Percentiles rank a stretch among this genome's conserved stretches.
These are phyloP conservation scores for Oceanodroma tethys DNA, from an alignment of 2,113 vertebrate species.

Conservation along the genomic window DNA sequence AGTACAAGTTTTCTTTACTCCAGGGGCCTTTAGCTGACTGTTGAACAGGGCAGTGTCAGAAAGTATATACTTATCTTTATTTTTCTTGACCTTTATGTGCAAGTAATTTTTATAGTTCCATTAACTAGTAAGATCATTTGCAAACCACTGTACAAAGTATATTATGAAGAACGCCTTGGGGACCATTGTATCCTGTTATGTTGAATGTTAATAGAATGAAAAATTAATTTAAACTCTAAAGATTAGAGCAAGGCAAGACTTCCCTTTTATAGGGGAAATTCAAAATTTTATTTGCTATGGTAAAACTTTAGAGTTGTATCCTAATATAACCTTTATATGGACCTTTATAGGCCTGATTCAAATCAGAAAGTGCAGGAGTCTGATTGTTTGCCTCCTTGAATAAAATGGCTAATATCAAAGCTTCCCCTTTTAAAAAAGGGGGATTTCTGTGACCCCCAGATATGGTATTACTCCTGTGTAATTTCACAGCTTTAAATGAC, in stretches of 20 bases:
- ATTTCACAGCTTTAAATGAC: not conserved
- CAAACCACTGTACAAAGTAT: slow-evolving; percentile 67
- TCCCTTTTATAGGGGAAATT: slow-evolving; percentile 15
- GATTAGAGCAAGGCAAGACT: slow-evolving; percentile 12
- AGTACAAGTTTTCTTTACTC: slow-evolving; percentile 41
- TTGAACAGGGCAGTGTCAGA: slow-evolving; percentile 14
- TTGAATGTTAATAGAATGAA: slow-evolving; percentile 71
- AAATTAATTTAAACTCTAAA: slow-evolving; percentile 62
- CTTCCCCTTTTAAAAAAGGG: not conserved
- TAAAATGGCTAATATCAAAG: not conserved
- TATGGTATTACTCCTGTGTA: not conserved
- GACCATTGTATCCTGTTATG: slow-evolving; percentile 55
- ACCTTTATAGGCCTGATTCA: not conserved
- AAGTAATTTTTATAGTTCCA: slow-evolving; percentile 78
- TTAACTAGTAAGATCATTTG: slow-evolving; percentile 75
- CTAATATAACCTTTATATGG: not conserved
- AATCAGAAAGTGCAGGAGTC: not conserved
- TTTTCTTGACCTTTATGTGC: slow-evolving; percentile 75
- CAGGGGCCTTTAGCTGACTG: not conserved
- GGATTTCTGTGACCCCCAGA: not conserved
- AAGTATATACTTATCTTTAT: slow-evolving; percentile 66
- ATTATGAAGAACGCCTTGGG: slow-evolving; percentile 64
- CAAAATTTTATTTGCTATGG: not conserved
- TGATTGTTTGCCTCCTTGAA: not conserved
- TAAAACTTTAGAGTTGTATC: slow-evolving; percentile 21